Evolutionary conservation across 2,797 vertebrate genomes (phyloP).

Genomic region (Numenius phaeopus): DNA sequence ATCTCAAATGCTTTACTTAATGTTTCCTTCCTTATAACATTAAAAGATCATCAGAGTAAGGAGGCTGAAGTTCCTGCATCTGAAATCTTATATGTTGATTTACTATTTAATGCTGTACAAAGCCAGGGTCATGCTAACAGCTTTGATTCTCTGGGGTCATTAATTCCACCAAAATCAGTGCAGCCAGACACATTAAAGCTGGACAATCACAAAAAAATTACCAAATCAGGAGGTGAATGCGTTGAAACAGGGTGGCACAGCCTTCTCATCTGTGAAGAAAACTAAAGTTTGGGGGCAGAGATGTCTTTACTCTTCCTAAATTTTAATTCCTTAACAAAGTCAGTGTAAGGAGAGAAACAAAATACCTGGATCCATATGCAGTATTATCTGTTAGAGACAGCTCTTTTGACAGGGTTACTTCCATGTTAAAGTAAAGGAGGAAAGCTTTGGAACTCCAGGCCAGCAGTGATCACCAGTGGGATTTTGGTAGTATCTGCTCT

Average conservation of each 20-base stretch:
- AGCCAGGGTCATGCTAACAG: not conserved
- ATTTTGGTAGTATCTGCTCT: not conserved
- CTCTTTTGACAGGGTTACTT: not conserved
- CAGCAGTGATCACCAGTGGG: not conserved
- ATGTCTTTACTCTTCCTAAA: not conserved
- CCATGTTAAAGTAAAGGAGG: not conserved
- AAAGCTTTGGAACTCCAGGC: not conserved
- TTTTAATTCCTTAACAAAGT: not conserved
- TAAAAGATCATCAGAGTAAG: not conserved
- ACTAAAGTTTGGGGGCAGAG: not conserved
- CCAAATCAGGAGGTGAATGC: not conserved
- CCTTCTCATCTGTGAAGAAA: not conserved
- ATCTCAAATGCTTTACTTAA: not conserved
- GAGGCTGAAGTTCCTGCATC: not conserved
- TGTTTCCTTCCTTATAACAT: not conserved
- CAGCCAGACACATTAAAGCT: not conserved
- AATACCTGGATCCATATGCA: not conserved
- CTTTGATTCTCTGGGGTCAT: not conserved
- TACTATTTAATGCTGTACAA: not conserved
- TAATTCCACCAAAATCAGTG: not conserved
- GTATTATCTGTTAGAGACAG: not conserved
- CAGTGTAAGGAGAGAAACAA: not conserved
- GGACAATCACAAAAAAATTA: not conserved
- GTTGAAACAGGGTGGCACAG: not conserved
- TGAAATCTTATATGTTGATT: not conserved